Conservation (phyloP, 1,140 invertebrate genomes). For the Phymastichus coffea region DNA sequence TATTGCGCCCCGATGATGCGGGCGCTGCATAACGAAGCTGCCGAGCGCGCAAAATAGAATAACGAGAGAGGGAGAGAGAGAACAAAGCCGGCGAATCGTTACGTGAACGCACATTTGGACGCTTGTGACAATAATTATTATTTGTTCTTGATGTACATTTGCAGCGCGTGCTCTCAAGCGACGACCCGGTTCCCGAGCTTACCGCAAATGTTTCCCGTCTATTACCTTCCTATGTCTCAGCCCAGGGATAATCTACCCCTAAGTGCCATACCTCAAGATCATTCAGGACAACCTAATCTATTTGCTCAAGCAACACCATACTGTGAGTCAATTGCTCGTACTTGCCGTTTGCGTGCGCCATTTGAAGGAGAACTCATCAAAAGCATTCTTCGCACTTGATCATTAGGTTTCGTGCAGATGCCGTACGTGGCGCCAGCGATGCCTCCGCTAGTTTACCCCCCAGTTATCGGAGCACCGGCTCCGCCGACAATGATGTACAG, state of each 20-base stretch:
- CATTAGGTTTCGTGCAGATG: slow-evolving; percentile 34
- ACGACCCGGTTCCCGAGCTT: slow-evolving; percentile 34
- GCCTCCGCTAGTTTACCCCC: slow-evolving; percentile 60
- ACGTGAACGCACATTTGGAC: no score
- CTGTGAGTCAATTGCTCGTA: slow-evolving; percentile 35
- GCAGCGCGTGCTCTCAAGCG: slow-evolving; percentile 22
- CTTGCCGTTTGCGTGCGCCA: no score
- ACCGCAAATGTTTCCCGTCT: slow-evolving; percentile 60
- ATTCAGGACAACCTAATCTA: slow-evolving; percentile 31
- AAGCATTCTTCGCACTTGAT: not conserved
- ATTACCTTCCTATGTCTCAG: slow-evolving; percentile 60
- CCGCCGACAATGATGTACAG: slow-evolving; percentile 52
- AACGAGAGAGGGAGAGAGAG: no score
- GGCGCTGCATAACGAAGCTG: no score
- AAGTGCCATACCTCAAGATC: slow-evolving; percentile 33
- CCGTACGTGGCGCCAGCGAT: slow-evolving; percentile 42
- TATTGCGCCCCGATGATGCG: no score
- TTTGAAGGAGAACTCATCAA: no score
- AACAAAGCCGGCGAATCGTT: no score
- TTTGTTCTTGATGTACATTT: no score
- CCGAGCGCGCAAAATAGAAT: no score
- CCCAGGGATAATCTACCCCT: slow-evolving; percentile 20
- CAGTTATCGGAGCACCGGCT: slow-evolving; percentile 50
- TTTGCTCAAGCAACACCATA: slow-evolving; percentile 33
- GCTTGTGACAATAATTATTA: no score